Evolutionary conservation across 2,888 invertebrate genomes (phyloP).

Genomic region (Automeris io): DNA sequence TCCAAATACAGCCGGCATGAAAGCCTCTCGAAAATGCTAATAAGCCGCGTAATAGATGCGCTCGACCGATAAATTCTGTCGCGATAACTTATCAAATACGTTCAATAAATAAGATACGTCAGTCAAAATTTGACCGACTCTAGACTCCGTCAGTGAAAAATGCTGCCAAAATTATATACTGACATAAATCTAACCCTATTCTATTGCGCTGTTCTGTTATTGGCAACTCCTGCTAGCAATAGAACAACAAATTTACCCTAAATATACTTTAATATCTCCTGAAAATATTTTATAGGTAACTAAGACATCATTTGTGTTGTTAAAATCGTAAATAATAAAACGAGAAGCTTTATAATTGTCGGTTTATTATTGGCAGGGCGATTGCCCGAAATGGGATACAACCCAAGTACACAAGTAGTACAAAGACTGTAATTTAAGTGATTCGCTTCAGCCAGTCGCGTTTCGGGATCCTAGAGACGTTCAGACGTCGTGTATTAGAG

Average conservation of each 20-base stretch:
- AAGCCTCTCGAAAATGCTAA: slow-evolving; percentile 46
- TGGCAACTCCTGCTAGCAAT: too few species aligned
- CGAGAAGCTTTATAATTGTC: too few species aligned
- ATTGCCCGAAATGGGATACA: too few species aligned
- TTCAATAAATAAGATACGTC: slow-evolving; percentile 29
- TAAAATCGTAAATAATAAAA: not conserved
- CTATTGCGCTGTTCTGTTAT: too few species aligned
- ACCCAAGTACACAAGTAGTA: too few species aligned
- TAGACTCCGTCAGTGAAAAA: not conserved
- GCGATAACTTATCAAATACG: slow-evolving; percentile 30
- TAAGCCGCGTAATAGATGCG: slow-evolving; percentile 36
- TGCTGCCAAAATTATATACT: not conserved
- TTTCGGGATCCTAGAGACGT: too few species aligned
- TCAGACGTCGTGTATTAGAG: too few species aligned
- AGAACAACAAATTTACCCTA: too few species aligned
- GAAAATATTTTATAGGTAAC: not conserved
- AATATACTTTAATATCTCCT: not conserved
- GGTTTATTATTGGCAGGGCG: too few species aligned
- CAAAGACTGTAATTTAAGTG: too few species aligned
- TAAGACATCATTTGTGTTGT: not conserved
- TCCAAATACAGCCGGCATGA: slow-evolving; percentile 16
- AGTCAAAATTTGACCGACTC: slow-evolving; percentile 17
- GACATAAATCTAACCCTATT: too few species aligned
- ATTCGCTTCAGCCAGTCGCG: too few species aligned
- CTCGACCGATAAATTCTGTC: slow-evolving; percentile 21